phyloP scores from a whole-genome alignment of 2,113 vertebrate species.

The Corvus cornix region DNA sequence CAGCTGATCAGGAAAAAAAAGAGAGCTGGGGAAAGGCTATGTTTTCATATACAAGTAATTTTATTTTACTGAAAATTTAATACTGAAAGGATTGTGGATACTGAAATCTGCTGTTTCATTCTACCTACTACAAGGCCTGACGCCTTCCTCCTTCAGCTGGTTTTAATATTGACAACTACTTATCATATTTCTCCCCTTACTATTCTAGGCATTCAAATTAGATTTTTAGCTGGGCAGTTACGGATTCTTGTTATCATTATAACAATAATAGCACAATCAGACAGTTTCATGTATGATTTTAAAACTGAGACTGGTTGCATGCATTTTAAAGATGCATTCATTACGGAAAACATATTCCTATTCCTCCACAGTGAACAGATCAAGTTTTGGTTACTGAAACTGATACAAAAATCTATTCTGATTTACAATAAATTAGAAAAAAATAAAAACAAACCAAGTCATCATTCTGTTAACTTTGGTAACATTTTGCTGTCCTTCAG shows the following conservation, averaged over 20 bases:
- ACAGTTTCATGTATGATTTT: constrained; percentile 49
- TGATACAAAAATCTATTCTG: not conserved
- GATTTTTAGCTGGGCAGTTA: constrained; percentile 67
- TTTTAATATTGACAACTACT: constrained; percentile 93
- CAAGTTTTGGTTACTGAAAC: constrained; percentile 2
- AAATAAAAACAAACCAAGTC: not conserved
- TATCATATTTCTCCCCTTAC: constrained; percentile 80
- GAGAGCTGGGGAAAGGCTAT: constrained; percentile 96
- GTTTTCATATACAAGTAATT: constrained; percentile 99
- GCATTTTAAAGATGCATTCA: constrained; percentile 52
- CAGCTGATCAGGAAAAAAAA: constrained; percentile 99
- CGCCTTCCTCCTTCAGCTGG: constrained; percentile 87
- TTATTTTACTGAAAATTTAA: constrained; percentile 92
- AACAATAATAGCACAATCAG: constrained; percentile 43
- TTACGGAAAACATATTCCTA: constrained; percentile 22
- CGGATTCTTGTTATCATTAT: constrained; percentile 51
- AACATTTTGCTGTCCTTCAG: not conserved
- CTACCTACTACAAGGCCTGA: constrained; percentile 88
- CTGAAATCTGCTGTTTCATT: constrained; percentile 92
- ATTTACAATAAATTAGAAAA: not conserved
- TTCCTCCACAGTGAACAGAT: not conserved
- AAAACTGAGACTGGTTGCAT: constrained; percentile 24
- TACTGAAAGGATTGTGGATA: constrained; percentile 84
- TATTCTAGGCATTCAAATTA: constrained; percentile 81
- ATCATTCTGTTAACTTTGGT: not conserved